Evolutionary conservation across 2,797 vertebrate genomes (phyloP).

Genomic region (Sebastes kiyomatsui): DNA sequence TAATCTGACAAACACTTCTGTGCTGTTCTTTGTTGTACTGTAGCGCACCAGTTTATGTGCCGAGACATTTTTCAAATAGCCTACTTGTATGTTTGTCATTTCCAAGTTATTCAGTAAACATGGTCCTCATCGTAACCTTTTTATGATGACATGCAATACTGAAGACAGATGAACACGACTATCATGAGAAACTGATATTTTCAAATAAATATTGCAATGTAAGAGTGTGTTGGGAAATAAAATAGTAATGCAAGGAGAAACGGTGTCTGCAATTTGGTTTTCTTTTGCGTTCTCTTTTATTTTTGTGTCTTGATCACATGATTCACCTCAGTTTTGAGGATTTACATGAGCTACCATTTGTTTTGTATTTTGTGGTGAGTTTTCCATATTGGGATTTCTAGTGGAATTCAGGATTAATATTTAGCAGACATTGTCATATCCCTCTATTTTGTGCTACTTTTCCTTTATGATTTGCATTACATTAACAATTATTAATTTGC

Average conservation of each 20-base stretch:
- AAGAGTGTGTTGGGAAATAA: constrained; percentile 52
- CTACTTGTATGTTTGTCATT: constrained; percentile 7
- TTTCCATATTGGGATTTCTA: background rate
- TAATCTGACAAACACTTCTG: background rate
- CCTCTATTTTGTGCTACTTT: background rate
- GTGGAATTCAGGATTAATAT: background rate
- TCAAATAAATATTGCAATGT: constrained; percentile 13
- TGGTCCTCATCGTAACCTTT: background rate
- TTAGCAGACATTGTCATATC: background rate
- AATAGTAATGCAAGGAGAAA: constrained; percentile 40
- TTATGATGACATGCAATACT: background rate
- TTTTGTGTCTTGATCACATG: background rate
- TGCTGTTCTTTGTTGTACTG: background rate
- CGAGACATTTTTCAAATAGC: background rate
- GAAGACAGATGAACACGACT: background rate
- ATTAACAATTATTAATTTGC: constrained; percentile 38
- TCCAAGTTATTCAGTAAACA: background rate
- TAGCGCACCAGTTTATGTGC: background rate
- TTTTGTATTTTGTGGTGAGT: background rate
- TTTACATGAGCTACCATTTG: background rate
- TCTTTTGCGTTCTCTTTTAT: background rate
- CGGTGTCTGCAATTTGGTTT: background rate
- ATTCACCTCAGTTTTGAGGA: background rate
- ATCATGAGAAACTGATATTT: background rate
- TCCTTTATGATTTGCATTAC: background rate